A percentile compares a stretch with the other conserved stretches of the same genome.
These are phyloP conservation scores for Ophraella communa DNA, from an alignment of 2,888 invertebrate species.

Conservation along the genomic window DNA sequence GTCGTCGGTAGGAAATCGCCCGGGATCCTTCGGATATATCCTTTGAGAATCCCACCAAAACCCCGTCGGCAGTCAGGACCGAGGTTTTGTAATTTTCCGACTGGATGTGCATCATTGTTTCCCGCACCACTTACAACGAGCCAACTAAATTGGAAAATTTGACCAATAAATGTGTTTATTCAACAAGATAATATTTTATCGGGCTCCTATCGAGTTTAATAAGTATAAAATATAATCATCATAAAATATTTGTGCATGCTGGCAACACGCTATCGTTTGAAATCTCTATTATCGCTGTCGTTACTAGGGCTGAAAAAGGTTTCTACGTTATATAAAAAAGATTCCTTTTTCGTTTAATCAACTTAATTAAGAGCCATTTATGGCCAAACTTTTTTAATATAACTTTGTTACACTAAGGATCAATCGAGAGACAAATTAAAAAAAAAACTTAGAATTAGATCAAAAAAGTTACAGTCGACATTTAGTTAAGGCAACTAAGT, in stretches of 20 bases:
- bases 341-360: conserved; percentile 36
- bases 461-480: not conserved
- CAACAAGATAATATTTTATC: too few species aligned
- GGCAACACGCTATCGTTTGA: not conserved
- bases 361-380: conserved; percentile 37
- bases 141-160: conserved; percentile 2
- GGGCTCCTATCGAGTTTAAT: too few species aligned
- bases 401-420: conserved; percentile 11
- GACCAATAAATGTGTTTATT: too few species aligned
- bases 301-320: conserved; percentile 14
- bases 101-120: conserved; percentile 55
- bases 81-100: conserved; percentile 56
- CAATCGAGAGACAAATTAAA: conserved; percentile 3
- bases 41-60: conserved; percentile 16
- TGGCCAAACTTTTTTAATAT: conserved; percentile 32
- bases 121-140: conserved; percentile 47
- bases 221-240: too few species aligned
- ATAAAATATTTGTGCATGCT: not conserved
- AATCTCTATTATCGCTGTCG: not conserved
- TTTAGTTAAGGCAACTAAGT: not conserved
- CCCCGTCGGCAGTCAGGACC: conserved; percentile 46
- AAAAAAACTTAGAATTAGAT: not conserved
- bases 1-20: conserved; percentile 54
- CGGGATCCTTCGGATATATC: conserved; percentile 41
- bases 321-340: conserved; percentile 32